phyloP scores from a whole-genome alignment of 2,888 invertebrate species.

The Cryptocheilus praepositus region DNA sequence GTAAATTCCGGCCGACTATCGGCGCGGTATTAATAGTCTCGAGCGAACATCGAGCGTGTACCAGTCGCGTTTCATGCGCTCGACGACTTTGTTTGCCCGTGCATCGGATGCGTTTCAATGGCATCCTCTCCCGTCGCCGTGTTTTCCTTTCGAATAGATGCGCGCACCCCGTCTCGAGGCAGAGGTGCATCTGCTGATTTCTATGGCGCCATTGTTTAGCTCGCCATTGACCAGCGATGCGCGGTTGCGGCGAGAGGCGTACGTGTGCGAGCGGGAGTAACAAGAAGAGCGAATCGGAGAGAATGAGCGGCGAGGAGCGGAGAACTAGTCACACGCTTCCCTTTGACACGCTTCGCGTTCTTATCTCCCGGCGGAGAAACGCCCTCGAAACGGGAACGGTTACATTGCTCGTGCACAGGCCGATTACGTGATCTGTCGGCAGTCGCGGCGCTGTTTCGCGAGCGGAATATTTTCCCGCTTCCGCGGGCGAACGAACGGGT shows the following conservation, averaged over 20 bases:
- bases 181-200: conserved; percentile 42
- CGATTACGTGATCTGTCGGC: not conserved
- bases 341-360: conserved; percentile 23
- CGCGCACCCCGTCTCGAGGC: conserved; percentile 11
- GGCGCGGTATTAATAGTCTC: too few species aligned
- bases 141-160: conserved; percentile 24
- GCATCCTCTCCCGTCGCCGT: conserved; percentile 16
- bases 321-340: conserved; percentile 16
- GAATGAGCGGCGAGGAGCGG: not conserved
- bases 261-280: not conserved
- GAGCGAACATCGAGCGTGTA: not conserved
- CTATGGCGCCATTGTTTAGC: conserved; percentile 47
- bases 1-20: too few species aligned
- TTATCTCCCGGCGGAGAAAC: conserved; percentile 28
- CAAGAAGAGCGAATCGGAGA: not conserved
- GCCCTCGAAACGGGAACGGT: not conserved
- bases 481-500: not conserved
- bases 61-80: conserved; percentile 20
- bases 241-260: not conserved
- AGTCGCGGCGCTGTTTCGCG: too few species aligned
- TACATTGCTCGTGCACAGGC: too few species aligned
- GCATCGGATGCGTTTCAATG: conserved; percentile 39
- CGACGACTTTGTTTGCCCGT: conserved; percentile 1
- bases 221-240: conserved; percentile 23
- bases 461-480: too few species aligned